Evolutionary conservation across 2,797 vertebrate species (phyloP).

Genomic region (Taeniopygia guttata): DNA sequence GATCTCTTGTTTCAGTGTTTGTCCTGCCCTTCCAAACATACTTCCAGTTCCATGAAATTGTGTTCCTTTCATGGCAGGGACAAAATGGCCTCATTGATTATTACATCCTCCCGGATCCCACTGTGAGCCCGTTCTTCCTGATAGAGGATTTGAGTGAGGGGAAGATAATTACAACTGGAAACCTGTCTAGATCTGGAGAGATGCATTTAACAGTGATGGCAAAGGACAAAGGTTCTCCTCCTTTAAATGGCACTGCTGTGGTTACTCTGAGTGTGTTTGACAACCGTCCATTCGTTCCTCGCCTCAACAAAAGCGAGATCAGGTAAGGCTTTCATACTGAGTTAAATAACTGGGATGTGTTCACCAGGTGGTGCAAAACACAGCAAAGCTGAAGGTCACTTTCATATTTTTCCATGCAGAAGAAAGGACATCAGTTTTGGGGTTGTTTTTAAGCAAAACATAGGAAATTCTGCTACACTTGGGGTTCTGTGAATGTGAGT

Average conservation of each 20-base stretch:
- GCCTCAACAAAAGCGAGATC: slow-evolving; percentile 22
- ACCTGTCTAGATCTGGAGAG: slow-evolving; percentile 25
- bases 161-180: slow-evolving; percentile 59
- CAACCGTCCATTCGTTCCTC: slow-evolving; percentile 11
- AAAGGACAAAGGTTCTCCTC: slow-evolving; percentile 58
- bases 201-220: slow-evolving; percentile 53
- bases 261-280: slow-evolving; percentile 41
- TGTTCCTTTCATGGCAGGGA: slow-evolving; percentile 42
- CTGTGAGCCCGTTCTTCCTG: slow-evolving; percentile 13
- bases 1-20: background rate
- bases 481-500: background rate
- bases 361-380: background rate
- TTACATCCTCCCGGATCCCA: slow-evolving; percentile 22
- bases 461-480: background rate
- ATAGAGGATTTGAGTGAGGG: slow-evolving; percentile 53
- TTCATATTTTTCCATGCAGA: background rate
- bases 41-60: background rate
- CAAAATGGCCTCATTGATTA: slow-evolving; percentile 60
- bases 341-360: background rate
- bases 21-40: background rate
- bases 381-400: background rate
- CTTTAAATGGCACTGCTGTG: slow-evolving; percentile 32
- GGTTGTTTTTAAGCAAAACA: background rate
- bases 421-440: background rate
- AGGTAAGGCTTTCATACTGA: slow-evolving; percentile 44